Base-by-base conservation (phyloP, 2,888 invertebrate species). In the Cotesia congregata region DNA sequence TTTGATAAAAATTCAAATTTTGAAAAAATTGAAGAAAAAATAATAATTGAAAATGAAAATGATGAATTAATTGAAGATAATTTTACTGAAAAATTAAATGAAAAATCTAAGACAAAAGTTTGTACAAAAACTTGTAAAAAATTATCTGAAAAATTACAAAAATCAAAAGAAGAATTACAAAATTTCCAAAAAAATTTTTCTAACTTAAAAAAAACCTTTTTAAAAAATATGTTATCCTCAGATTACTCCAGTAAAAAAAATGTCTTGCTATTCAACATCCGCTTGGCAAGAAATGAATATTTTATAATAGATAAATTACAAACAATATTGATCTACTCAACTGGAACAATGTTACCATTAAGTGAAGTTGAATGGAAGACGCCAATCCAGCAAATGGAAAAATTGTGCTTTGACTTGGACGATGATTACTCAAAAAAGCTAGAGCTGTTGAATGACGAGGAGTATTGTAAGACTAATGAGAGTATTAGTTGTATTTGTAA, bases 261-360 rank as follows among this genome's bases (percentile, higher is more conserved):
- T 12, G 3, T 50, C 4, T 12, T 50, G 61, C 6, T 30, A 9
- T 61, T 9, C 3, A 30, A n/a, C 60, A 38, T 9, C 6, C 61
- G 17, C 3, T n/a, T 72, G 1, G 39, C 60, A 67, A 50, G 50
- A 41, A 72, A 12, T 15, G 60, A 72, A 20, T 72, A 67, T 40
- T 20, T 41, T 1, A 38, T 68, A 41, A 17, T 76, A 2, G 60
- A 38, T 9, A 72, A 40, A 76, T 60, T 76, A 4, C 72, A 76
- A 30, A 61, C 40, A 6, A 2, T 59, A 9, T 67, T 76, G 12
- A 3, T 60, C 5, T 39, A 72, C 12, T 61, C 39, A 12, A 38
- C 59, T 4, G 67, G 67, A 4, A 62, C 1, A 5, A 38, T 59
- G 30, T 72, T 76, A 17, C 67, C 41, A 30, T 15, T 72, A 1